Base-by-base conservation (phyloP, 2,888 invertebrate genomes). In the Metallyticus violacea region DNA sequence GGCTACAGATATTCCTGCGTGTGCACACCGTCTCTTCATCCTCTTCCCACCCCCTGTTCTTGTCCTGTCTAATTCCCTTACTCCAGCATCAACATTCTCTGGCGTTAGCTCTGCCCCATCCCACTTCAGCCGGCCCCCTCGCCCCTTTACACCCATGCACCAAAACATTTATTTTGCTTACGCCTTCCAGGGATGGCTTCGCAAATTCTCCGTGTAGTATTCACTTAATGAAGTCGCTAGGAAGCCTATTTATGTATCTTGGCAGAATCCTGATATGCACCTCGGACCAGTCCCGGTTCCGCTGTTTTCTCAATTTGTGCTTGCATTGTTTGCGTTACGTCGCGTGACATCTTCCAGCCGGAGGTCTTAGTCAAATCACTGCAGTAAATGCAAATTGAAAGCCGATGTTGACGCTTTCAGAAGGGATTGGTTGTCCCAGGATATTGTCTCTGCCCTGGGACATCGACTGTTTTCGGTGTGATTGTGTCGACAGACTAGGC, bases 11-110 rank as follows among this genome's bases (percentile, higher is more conserved):
- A 81, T 81, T 81, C 81, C 80, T 80, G 29, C 30, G 25, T 62
- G 40, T 62, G 40, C 40, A 62, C 40, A 62, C 40, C 40, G 40
- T 62, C 40, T 40, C 40, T 40, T 40, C 40, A 40, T 82, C 82
- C 26, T 86, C n/a, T n/a, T n/a, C n/a, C n/a, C n/a, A n/a, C n/a
- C n/a, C 81, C 78, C 82, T 82, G 30, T 79, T 78, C 86, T 86
- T 86, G 83, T 83, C 86, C 78, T 82, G 40, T 82, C 82, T 86
- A 86, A 86, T 86, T 86, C 86, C 86, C 79, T 86, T 82, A 86
- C 79, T 83, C 86, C 86, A 27, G 86, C 86, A 83, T 86, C 86
- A 86, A 86, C 86, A 86, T 86, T 86, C 82, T 79, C 86, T 81
- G 40, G 29, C 77, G 29, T 62, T 86, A 84, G 27, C 77, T 29